Conservation (phyloP, 2,113 vertebrate genomes). For the Oryzias javanicus region DNA sequence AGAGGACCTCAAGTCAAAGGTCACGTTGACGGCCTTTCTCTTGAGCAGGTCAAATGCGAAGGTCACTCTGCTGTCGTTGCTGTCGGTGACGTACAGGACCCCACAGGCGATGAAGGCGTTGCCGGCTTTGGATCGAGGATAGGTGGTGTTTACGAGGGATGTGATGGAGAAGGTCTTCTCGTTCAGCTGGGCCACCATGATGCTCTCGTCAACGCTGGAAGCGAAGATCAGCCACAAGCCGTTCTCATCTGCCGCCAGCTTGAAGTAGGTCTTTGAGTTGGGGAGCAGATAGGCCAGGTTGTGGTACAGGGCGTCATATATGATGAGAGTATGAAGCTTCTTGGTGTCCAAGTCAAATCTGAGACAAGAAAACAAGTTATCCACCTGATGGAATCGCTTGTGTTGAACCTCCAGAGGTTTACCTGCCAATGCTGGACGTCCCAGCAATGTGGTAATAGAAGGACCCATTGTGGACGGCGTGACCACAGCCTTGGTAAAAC, state of each 20-base stretch:
- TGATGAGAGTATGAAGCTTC: slow-evolving; percentile 68
- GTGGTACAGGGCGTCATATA: slow-evolving; percentile 85
- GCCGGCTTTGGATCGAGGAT: slow-evolving; percentile 90
- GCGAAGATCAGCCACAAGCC: slow-evolving; percentile 93
- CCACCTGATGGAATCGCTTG: not conserved
- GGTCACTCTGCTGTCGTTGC: slow-evolving; percentile 83
- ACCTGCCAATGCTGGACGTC: slow-evolving; percentile 85
- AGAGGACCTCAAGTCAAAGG: slow-evolving; percentile 84
- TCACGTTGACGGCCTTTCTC: slow-evolving; percentile 81
- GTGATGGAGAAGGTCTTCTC: slow-evolving; percentile 83
- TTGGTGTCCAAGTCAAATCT: slow-evolving; percentile 83
- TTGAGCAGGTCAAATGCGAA: slow-evolving; percentile 90
- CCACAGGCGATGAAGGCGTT: slow-evolving; percentile 90
- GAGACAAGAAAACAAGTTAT: slow-evolving; percentile 21
- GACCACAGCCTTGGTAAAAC: slow-evolving; percentile 90
- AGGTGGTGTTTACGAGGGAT: slow-evolving; percentile 85
- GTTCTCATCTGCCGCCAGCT: slow-evolving; percentile 88
- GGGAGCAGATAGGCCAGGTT: slow-evolving; percentile 88
- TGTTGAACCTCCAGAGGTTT: slow-evolving; percentile 35
- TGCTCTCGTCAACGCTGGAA: slow-evolving; percentile 82
- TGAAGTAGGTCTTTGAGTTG: slow-evolving; percentile 96
- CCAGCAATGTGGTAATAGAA: slow-evolving; percentile 92
- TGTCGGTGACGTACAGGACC: slow-evolving; percentile 90
- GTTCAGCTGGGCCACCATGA: slow-evolving; percentile 87
- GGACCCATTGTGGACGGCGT: slow-evolving; percentile 84